Conservation (phyloP, 2,113 vertebrate genomes). For the Glareola pratincola region DNA sequence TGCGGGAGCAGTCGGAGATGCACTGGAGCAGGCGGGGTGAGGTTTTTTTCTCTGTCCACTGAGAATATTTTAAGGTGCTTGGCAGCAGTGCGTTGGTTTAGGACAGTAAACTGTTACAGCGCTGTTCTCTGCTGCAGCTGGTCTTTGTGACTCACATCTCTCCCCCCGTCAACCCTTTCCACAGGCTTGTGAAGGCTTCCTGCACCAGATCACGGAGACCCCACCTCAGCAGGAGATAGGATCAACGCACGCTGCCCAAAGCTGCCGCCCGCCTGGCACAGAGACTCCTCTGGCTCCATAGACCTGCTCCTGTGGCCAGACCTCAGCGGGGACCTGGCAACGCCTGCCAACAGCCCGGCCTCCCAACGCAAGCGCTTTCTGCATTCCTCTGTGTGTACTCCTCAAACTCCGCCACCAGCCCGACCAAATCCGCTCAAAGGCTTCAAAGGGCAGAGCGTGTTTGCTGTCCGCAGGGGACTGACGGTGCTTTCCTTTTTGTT, state of each 20-base stretch:
- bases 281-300: rapidly evolving
- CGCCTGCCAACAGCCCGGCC: background rate
- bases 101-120: background rate
- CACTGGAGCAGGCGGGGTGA: background rate
- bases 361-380: background rate
- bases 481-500: slow-evolving; percentile 2
- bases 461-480: background rate
- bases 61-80: background rate
- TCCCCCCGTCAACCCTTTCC: background rate
- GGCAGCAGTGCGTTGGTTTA: rapidly evolving
- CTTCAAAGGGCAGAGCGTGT: background rate
- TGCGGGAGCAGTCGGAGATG: background rate
- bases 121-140: background rate
- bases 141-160: background rate
- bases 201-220: background rate
- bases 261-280: rapidly evolving
- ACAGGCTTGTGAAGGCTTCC: background rate
- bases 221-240: rapidly evolving
- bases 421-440: background rate
- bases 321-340: background rate
- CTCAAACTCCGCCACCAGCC: background rate
- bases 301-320: background rate
- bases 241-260: background rate
- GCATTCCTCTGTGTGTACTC: background rate
- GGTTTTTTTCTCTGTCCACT: background rate